phyloP scores from a whole-genome alignment of 1,140 invertebrate genomes.

The Drosophila pachea region DNA sequence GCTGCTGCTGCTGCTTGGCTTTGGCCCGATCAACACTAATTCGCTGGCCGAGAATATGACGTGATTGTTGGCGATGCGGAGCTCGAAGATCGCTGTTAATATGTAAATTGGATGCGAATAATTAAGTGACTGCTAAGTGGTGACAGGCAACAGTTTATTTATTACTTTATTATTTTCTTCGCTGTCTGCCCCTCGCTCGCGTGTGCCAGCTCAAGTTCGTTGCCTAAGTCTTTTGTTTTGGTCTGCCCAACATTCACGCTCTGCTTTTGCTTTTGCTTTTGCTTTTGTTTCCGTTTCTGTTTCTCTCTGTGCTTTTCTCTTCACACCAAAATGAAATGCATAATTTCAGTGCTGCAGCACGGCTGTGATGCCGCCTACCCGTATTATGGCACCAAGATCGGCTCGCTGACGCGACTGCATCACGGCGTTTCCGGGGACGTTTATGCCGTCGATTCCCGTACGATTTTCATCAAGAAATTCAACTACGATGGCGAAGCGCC shows the following conservation, averaged over 20 bases:
- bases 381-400: slow-evolving; percentile 89
- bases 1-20: neutral
- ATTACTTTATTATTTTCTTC: slow-evolving; percentile 33
- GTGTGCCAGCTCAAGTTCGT: slow-evolving; percentile 56
- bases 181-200: neutral
- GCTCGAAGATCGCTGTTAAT: slow-evolving; percentile 28
- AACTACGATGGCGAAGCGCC: slow-evolving; percentile 93
- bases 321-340: slow-evolving; percentile 11
- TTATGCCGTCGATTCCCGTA: slow-evolving; percentile 91
- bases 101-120: slow-evolving; percentile 49
- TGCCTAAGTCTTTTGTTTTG: slow-evolving; percentile 76
- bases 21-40: slow-evolving; percentile 7
- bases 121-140: slow-evolving; percentile 33
- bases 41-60: slow-evolving; percentile 20
- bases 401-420: slow-evolving; percentile 86
- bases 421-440: slow-evolving; percentile 92
- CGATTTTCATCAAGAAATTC: slow-evolving; percentile 91
- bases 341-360: slow-evolving; percentile 43
- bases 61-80: slow-evolving; percentile 26
- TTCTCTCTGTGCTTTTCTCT: slow-evolving; percentile 33
- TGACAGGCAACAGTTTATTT: slow-evolving; percentile 27
- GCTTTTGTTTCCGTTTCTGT: neutral
- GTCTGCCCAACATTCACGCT: slow-evolving; percentile 18
- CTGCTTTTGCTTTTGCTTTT: slow-evolving; percentile 33
- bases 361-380: slow-evolving; percentile 70